Conservation (phyloP, 2,888 invertebrate genomes). For the Lasioglossum pauxillum region DNA sequence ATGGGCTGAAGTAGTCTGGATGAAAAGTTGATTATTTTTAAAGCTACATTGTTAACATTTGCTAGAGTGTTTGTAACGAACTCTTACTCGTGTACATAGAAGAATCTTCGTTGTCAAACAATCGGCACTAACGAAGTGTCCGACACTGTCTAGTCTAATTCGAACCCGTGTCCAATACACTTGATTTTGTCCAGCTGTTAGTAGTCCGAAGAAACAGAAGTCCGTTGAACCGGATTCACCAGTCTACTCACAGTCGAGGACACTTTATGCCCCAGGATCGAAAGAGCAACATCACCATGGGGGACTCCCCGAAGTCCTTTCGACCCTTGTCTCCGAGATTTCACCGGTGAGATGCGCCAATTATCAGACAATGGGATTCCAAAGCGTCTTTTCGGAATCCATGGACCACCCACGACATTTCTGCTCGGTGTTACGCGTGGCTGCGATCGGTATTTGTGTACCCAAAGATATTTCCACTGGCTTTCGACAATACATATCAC, state of each 20-base stretch:
- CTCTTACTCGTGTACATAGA: neutral
- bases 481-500: slow-evolving; percentile 14
- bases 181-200: neutral
- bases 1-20: neutral
- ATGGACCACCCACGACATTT: neutral
- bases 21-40: too few species aligned
- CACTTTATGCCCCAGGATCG: neutral
- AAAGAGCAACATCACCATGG: slow-evolving; percentile 6
- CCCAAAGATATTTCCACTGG: slow-evolving; percentile 22
- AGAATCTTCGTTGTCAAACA: neutral
- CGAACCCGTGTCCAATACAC: neutral
- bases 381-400: slow-evolving; percentile 47
- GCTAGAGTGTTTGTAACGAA: too few species aligned
- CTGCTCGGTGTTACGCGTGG: slow-evolving; percentile 27
- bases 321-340: slow-evolving; percentile 41
- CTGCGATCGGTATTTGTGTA: slow-evolving; percentile 41
- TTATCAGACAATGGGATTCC: slow-evolving; percentile 55
- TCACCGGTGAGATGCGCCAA: slow-evolving; percentile 45
- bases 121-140: neutral
- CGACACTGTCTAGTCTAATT: neutral
- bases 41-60: too few species aligned
- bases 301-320: slow-evolving; percentile 29
- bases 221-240: neutral
- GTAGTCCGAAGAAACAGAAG: neutral
- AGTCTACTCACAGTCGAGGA: neutral